Percentiles rank a stretch among this genome's conserved stretches.
Conservation (phyloP, 2,797 vertebrate genomes). For the Tragelaphus oryx region DNA sequence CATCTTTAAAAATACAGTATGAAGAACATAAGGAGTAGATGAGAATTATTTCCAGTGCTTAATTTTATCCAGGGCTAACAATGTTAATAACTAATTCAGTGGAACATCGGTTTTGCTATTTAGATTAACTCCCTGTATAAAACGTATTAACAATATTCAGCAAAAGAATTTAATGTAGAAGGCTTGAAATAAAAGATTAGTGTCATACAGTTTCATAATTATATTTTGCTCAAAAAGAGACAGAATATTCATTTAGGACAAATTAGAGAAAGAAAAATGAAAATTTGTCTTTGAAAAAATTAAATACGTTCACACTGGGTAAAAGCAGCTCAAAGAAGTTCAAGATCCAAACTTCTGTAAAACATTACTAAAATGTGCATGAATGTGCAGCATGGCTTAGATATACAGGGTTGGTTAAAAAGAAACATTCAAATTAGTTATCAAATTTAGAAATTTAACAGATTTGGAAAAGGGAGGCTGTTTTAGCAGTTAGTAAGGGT, state of each 20-base stretch:
- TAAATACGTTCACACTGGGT: constrained; percentile 29
- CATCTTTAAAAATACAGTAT: constrained; percentile 66
- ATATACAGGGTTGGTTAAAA: constrained; percentile 64
- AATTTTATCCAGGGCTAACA: constrained; percentile 71
- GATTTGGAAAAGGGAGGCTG: constrained; percentile 68
- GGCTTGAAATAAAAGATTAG: constrained; percentile 68
- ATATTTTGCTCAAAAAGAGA: constrained; percentile 14
- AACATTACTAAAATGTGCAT: constrained; percentile 55
- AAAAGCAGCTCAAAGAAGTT: constrained; percentile 42
- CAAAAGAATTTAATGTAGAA: constrained; percentile 62
- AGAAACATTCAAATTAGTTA: constrained; percentile 75
- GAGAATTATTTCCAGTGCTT: constrained; percentile 68
- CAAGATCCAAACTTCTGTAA: constrained; percentile 38
- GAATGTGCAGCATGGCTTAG: constrained; percentile 51
- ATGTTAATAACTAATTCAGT: constrained; percentile 75
- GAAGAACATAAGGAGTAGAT: constrained; percentile 56
- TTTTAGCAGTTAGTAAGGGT: constrained; percentile 59
- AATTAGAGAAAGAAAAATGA: constrained; percentile 47
- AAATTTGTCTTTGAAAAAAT: constrained; percentile 57
- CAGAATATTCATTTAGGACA: constrained; percentile 38
- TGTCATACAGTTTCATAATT: constrained; percentile 13
- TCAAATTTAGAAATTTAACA: constrained; percentile 75
- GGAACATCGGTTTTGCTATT: constrained; percentile 69
- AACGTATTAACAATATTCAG: constrained; percentile 68
- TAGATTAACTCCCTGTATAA: constrained; percentile 70